Percentiles rank a stretch among this genome's conserved stretches.
Conservation (phyloP, 2,113 vertebrate species). For the Dolichotis patagonum region DNA sequence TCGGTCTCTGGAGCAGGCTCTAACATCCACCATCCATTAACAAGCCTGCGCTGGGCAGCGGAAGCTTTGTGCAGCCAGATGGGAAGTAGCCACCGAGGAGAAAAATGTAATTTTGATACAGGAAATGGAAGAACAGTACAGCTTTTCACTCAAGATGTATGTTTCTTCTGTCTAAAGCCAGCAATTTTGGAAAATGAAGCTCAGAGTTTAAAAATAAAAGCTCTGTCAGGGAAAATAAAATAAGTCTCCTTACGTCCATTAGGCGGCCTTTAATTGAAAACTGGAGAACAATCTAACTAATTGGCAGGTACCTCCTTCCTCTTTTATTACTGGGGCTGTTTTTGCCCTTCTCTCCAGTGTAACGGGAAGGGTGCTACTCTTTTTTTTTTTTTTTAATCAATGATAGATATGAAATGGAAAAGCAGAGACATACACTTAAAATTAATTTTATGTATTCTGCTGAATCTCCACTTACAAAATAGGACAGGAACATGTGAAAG, state of each 20-base stretch:
- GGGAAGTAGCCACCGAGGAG: conserved; percentile 5
- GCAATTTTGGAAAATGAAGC: conserved; percentile 77
- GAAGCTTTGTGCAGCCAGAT: not conserved
- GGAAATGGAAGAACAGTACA: conserved; percentile 19
- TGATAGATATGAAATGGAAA: not conserved
- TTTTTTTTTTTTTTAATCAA: not conserved
- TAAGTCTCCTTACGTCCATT: conserved; percentile 66
- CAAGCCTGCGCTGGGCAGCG: not conserved
- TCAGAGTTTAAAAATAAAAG: conserved; percentile 75
- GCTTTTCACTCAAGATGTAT: conserved; percentile 65
- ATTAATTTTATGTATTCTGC: conserved; percentile 50
- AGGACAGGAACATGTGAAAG: not conserved
- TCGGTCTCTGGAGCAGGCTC: not conserved
- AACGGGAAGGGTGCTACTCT: not conserved
- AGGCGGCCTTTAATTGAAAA: conserved; percentile 75
- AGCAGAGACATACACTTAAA: conserved; percentile 54
- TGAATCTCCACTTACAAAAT: not conserved
- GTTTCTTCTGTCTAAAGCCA: conserved; percentile 63
- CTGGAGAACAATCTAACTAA: conserved; percentile 63
- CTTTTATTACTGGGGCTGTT: conserved; percentile 54
- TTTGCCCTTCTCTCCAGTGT: not conserved
- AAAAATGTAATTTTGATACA: conserved; percentile 52
- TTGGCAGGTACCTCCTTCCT: conserved; percentile 71
- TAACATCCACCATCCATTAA: not conserved
- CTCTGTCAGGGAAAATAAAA: conserved; percentile 79